phyloP scores from a whole-genome alignment of 2,888 invertebrate species.

The Cheilosia scutellata region DNA sequence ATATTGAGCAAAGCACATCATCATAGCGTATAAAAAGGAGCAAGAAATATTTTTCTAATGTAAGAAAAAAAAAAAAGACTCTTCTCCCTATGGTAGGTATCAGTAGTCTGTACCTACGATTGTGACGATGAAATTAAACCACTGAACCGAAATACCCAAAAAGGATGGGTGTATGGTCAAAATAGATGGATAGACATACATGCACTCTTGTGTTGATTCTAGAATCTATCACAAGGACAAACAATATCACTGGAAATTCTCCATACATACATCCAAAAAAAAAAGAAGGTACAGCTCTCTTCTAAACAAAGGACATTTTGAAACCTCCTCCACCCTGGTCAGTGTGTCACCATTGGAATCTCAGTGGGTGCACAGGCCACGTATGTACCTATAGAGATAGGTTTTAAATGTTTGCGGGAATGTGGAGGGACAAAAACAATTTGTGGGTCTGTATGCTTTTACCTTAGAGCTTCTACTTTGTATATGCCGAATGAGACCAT shows the following conservation, averaged over 20 bases:
- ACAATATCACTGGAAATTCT: constrained; percentile 17
- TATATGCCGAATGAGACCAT: too few species aligned
- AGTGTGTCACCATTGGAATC: constrained; percentile 9
- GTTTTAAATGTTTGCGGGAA: constrained; percentile 5
- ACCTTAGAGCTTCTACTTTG: too few species aligned
- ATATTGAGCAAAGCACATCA: constrained; percentile 32
- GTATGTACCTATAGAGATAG: too few species aligned
- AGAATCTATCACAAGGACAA: constrained; percentile 40
- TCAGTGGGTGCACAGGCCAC: neutral
- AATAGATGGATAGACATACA: constrained; percentile 7
- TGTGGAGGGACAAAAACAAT: too few species aligned
- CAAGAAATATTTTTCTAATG: constrained; percentile 50
- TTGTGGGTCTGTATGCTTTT: too few species aligned
- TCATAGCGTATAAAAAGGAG: neutral
- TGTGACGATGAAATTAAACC: constrained; percentile 63
- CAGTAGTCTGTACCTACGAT: constrained; percentile 5
- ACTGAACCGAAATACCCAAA: constrained; percentile 54
- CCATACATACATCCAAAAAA: neutral
- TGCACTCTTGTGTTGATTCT: constrained; percentile 6
- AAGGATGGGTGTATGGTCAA: constrained; percentile 25
- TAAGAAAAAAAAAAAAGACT: constrained; percentile 34
- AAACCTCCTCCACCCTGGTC: constrained; percentile 28
- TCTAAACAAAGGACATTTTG: constrained; percentile 55
- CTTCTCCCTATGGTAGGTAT: neutral
- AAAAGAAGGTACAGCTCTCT: constrained; percentile 25